These are phyloP conservation scores for Semotilus atromaculatus DNA, from an alignment of 2,797 vertebrate species.

Conservation along the genomic window DNA sequence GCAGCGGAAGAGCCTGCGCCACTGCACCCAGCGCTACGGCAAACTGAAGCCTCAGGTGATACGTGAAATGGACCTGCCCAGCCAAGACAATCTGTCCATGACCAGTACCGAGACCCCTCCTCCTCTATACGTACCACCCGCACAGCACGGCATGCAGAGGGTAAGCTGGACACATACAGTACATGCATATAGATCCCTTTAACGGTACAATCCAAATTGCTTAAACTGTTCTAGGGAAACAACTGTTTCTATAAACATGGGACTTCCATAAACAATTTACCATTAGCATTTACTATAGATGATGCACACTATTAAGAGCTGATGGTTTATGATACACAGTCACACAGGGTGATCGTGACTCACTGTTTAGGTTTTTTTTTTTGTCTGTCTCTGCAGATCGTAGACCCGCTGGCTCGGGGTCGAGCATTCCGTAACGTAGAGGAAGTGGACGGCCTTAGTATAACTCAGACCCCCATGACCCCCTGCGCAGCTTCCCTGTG, in stretches of 20 bases:
- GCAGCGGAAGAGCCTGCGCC: constrained; percentile 95
- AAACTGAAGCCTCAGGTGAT: constrained; percentile 95
- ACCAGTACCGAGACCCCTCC: constrained; percentile 96
- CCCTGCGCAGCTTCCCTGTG: constrained; percentile 90
- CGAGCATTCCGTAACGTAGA: constrained; percentile 92
- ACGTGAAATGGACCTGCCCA: constrained; percentile 93
- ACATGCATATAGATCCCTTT: not conserved
- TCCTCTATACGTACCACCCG: constrained; percentile 88
- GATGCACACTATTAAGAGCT: not conserved
- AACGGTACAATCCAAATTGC: not conserved
- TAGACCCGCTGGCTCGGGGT: constrained; percentile 93
- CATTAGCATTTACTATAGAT: not conserved
- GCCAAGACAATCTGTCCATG: constrained; percentile 94
- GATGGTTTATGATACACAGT: constrained; percentile 9
- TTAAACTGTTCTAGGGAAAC: constrained; percentile 1
- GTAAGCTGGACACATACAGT: constrained; percentile 70
- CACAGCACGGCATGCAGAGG: constrained; percentile 94
- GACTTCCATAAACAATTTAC: not conserved
- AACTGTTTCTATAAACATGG: not conserved
- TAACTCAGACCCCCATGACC: constrained; percentile 86
- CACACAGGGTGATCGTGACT: not conserved
- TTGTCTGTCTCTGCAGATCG: constrained; percentile 78
- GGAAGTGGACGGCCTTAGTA: constrained; percentile 83
- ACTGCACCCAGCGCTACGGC: constrained; percentile 96
- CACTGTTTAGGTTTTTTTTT: not conserved